Conservation (phyloP, 2,113 vertebrate species). For the Numenius arquata region DNA sequence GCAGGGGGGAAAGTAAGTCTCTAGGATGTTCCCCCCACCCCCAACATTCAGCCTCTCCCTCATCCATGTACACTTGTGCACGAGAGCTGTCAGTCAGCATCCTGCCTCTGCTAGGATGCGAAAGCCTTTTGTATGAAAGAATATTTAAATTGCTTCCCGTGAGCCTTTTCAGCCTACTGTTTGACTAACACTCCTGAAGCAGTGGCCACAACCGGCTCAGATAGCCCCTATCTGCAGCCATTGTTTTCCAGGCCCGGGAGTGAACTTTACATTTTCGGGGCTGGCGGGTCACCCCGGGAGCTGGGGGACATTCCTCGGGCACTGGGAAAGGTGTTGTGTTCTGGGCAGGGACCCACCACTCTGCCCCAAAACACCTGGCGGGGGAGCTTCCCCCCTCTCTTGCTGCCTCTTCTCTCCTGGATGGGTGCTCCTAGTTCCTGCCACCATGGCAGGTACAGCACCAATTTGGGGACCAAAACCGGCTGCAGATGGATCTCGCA, state of each 20-base stretch:
- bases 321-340: not conserved
- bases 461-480: rapidly evolving
- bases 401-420: not conserved
- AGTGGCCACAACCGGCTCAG: not conserved
- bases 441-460: too few species aligned
- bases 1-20: not conserved
- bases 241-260: not conserved
- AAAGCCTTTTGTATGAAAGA: constrained; percentile 10
- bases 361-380: not conserved
- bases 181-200: constrained; percentile 16
- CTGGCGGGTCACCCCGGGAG: not conserved
- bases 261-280: constrained; percentile 16
- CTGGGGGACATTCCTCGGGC: not conserved
- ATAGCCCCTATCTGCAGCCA: constrained; percentile 14
- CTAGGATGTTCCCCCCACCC: not conserved
- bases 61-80: not conserved
- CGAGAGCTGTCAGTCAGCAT: not conserved
- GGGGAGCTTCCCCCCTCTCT: too few species aligned
- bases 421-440: not conserved
- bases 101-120: not conserved
- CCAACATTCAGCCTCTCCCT: not conserved
- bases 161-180: constrained; percentile 4
- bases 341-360: not conserved
- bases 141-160: constrained; percentile 38
- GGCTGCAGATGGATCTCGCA: rapidly evolving